Percentiles rank a stretch among this genome's conserved stretches.
Evolutionary conservation across 2,888 invertebrate species (phyloP).

Genomic region (Leptura quadrifasciata): DNA sequence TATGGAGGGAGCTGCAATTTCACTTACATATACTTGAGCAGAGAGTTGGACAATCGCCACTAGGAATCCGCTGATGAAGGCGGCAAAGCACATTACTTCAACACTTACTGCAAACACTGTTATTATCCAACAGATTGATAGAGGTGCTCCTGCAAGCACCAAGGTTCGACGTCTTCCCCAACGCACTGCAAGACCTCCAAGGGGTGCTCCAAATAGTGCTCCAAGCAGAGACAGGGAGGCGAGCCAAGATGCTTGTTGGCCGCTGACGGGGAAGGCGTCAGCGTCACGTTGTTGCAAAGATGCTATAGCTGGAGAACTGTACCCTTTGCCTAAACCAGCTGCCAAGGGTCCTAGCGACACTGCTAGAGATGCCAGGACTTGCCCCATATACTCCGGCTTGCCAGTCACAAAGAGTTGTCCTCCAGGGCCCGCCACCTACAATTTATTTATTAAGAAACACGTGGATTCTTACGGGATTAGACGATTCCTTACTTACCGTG

Average conservation of each 20-base stretch:
- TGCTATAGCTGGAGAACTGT: slow-evolving; percentile 88
- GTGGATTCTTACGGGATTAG: slow-evolving; percentile 19
- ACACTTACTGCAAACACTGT: slow-evolving; percentile 87
- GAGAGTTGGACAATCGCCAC: slow-evolving; percentile 72
- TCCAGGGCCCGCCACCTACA: slow-evolving; percentile 69
- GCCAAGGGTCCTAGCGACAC: slow-evolving; percentile 88
- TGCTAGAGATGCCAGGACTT: slow-evolving; percentile 86
- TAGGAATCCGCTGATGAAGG: slow-evolving; percentile 85
- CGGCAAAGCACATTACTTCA: slow-evolving; percentile 87
- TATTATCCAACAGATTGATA: slow-evolving; percentile 87
- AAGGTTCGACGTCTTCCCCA: slow-evolving; percentile 83
- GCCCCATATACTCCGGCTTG: slow-evolving; percentile 70
- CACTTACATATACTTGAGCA: slow-evolving; percentile 88
- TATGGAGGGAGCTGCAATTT: slow-evolving; percentile 91
- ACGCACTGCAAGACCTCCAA: slow-evolving; percentile 86
- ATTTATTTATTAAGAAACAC: slow-evolving; percentile 25
- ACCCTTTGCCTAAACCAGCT: slow-evolving; percentile 87
- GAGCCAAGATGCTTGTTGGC: slow-evolving; percentile 88
- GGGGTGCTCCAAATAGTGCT: slow-evolving; percentile 86
- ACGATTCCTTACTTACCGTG: slow-evolving; percentile 64
- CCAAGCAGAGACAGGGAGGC: slow-evolving; percentile 87
- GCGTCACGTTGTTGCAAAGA: slow-evolving; percentile 81
- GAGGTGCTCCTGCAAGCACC: slow-evolving; percentile 83
- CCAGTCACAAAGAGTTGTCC: slow-evolving; percentile 69
- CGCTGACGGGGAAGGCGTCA: slow-evolving; percentile 79